Evolutionary conservation across 1,140 invertebrate genomes (phyloP), one percentile per base, ranked within the genome.

Genomic region (Drosophila funebris): DNA sequence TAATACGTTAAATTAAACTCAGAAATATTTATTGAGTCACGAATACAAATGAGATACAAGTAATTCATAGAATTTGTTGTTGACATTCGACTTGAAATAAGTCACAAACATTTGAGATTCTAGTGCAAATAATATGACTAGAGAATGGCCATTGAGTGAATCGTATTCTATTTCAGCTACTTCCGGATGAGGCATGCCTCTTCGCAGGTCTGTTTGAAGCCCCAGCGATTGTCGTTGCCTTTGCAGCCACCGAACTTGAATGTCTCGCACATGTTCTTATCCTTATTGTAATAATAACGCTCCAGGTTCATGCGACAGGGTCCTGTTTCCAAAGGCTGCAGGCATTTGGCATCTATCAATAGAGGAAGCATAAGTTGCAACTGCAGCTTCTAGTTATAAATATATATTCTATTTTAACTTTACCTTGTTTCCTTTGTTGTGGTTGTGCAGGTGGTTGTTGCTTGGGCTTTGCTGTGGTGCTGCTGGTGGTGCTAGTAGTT

Each of bases 191-290:
- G 37, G n/a, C 96, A 97, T 54, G 93, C 93, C 60, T 93, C 91
- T 73, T 93, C 82, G 80, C 96, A 97, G 20, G 95, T 95, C 43
- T 94, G 90, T 74, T 94, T 92, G 6, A 93, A 93, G 6, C 91
- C 81, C 90, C 96, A 97, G 78, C 96, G 96, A 88, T 97, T 97
- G 27, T 93, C 93, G 90, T 97, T 97, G 6, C 96, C 96, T 13
- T 93, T 94, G 78, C 96, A 97, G 9, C 96, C 96, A 1, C 96
- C 95, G 83, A 96, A 98, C 46, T 95, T 95, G 83, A 98, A 98
- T 57, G 94, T 62, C 36, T 91, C 78, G 16, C 90, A 91, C 13
- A 36, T 6, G 8, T 90, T 89, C 4, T 73, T 87, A 16, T 89
- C 69, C 52, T 84, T 69, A 36, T 91, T 91, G 31, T 87, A 91